Conservation (phyloP, 2,888 invertebrate species). For the Ellobium chinense region DNA sequence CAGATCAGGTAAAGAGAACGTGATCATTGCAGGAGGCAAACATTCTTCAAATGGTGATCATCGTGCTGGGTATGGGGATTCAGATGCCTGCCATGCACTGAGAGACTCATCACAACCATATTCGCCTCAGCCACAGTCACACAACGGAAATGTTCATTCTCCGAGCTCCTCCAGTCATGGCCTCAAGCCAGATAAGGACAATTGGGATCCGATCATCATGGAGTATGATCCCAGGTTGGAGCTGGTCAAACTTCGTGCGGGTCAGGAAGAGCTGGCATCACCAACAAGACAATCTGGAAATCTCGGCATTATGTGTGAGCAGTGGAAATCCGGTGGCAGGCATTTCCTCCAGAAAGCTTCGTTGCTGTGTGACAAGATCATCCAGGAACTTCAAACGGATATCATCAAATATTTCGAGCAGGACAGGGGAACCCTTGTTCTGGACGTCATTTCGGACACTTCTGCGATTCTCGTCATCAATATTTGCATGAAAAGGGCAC, state of each 20-base stretch:
- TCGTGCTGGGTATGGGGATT: neutral
- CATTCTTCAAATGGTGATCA: neutral
- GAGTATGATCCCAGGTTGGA: constrained; percentile 53
- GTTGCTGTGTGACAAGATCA: constrained; percentile 60
- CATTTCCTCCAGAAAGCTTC: constrained; percentile 56
- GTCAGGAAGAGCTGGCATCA: constrained; percentile 47
- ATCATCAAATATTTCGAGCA: constrained; percentile 76
- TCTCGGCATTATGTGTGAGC: constrained; percentile 52
- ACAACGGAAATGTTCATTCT: neutral
- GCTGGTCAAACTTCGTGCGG: constrained; percentile 49
- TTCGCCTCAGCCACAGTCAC: neutral
- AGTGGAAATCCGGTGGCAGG: constrained; percentile 56
- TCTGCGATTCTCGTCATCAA: constrained; percentile 68
- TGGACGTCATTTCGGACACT: constrained; percentile 65
- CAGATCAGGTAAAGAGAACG: neutral
- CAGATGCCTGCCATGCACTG: neutral
- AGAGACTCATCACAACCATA: too few species aligned
- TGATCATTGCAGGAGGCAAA: neutral
- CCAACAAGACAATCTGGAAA: constrained; percentile 43
- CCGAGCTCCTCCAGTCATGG: neutral
- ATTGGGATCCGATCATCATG: constrained; percentile 53
- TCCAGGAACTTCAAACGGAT: constrained; percentile 59
- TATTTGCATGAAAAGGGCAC: constrained; percentile 71
- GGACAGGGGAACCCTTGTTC: constrained; percentile 72
- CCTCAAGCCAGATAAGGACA: constrained; percentile 47